Conservation (phyloP, 2,888 invertebrate genomes). For the Acanthopleura granulata region DNA sequence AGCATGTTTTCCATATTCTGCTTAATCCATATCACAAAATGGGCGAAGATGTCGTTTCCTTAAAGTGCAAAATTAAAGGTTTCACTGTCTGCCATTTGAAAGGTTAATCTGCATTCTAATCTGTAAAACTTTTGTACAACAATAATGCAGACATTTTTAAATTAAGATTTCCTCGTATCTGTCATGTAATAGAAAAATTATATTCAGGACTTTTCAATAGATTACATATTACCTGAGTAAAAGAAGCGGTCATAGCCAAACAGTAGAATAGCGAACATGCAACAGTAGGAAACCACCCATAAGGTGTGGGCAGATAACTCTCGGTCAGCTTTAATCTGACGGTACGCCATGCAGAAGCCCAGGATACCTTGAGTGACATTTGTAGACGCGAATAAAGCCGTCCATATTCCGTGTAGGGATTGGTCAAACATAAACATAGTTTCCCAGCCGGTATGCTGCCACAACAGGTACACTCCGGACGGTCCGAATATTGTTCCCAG, state of each 20-base stretch:
- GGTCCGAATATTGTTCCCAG: slow-evolving; percentile 25
- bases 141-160: too few species aligned
- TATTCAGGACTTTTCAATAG: too few species aligned
- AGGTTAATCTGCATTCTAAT: too few species aligned
- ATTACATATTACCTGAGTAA: slow-evolving; percentile 24
- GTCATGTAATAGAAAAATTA: too few species aligned
- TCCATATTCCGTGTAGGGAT: slow-evolving; percentile 24
- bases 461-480: slow-evolving; percentile 28
- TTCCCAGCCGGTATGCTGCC: slow-evolving; percentile 31
- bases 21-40: too few species aligned
- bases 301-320: not conserved
- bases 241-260: slow-evolving; percentile 30
- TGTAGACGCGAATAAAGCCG: slow-evolving; percentile 26
- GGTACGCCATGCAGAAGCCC: slow-evolving; percentile 21
- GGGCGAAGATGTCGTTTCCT: too few species aligned
- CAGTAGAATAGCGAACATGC: slow-evolving; percentile 28
- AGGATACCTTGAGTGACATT: slow-evolving; percentile 27
- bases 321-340: not conserved
- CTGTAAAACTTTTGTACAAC: too few species aligned
- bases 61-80: too few species aligned
- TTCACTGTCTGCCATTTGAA: too few species aligned
- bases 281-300: slow-evolving; percentile 25
- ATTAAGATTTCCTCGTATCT: too few species aligned
- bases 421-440: slow-evolving; percentile 28
- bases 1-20: too few species aligned